These are phyloP conservation scores for Drosophila ezoana DNA, from an alignment of 2,888 invertebrate genomes.

Conservation along the genomic window DNA sequence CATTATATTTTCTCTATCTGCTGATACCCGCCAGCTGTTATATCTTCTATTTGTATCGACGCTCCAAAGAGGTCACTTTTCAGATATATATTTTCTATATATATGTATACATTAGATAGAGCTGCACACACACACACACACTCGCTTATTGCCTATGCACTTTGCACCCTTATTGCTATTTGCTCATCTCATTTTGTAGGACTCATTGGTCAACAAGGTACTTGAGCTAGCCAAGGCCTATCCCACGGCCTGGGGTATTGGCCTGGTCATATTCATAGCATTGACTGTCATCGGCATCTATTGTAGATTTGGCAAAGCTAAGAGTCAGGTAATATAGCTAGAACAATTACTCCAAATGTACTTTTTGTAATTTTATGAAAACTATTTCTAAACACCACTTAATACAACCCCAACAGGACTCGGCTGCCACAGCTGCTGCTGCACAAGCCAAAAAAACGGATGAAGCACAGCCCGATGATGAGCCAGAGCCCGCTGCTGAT, in stretches of 20 bases:
- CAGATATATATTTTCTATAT: background rate
- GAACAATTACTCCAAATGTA: background rate
- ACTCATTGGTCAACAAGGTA: conserved; percentile 91
- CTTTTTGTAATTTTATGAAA: background rate
- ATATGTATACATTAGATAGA: conserved; percentile 15
- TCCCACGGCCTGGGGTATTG: conserved; percentile 96
- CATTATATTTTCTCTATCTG: conserved; percentile 91
- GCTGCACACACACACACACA: conserved; percentile 15
- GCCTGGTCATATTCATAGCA: conserved; percentile 92
- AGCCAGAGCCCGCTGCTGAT: conserved; percentile 45
- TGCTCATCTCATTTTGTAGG: conserved; percentile 86
- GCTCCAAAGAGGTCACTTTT: conserved; percentile 88
- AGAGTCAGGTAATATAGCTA: conserved; percentile 85
- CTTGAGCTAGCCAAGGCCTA: conserved; percentile 92
- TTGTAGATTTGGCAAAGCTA: conserved; percentile 66
- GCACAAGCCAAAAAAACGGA: conserved; percentile 90
- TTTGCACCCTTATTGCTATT: conserved; percentile 59
- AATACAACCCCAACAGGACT: conserved; percentile 79
- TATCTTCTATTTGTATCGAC: conserved; percentile 88
- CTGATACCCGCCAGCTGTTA: conserved; percentile 90
- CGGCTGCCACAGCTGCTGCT: conserved; percentile 84
- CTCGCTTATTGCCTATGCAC: conserved; percentile 47
- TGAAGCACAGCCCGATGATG: conserved; percentile 87
- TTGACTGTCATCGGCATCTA: conserved; percentile 88
- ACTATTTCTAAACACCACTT: background rate